A percentile compares a stretch with the other conserved stretches of the same genome.
phyloP scores from a whole-genome alignment of 2,888 invertebrate genomes.

The Meiosimyza platycephala region DNA sequence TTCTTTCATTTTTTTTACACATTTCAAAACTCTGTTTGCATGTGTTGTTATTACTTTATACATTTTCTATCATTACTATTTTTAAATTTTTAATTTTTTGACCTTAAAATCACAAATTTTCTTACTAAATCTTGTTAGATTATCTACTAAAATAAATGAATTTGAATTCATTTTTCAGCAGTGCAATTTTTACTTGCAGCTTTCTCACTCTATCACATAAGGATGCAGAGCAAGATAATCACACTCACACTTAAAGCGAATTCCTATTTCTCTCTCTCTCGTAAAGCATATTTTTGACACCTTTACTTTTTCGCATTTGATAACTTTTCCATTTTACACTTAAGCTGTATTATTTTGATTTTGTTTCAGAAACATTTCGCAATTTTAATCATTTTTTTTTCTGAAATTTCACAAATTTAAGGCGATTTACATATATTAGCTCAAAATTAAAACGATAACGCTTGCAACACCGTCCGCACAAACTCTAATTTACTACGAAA shows the following conservation, averaged over 20 bases:
- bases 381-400: conserved; percentile 35
- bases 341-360: neutral
- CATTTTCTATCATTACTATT: no score
- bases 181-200: conserved; percentile 21
- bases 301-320: conserved; percentile 18
- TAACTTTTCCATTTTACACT: neutral
- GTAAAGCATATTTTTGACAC: conserved; percentile 11
- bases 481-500: conserved; percentile 54
- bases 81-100: conserved; percentile 3
- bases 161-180: neutral
- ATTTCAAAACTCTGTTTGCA: neutral
- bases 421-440: conserved; percentile 8
- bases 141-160: no score
- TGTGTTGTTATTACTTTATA: no score
- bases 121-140: no score
- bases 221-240: conserved; percentile 14
- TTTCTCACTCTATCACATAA: neutral
- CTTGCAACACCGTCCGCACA: conserved; percentile 35
- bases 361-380: neutral
- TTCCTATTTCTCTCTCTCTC: conserved; percentile 3
- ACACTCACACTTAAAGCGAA: conserved; percentile 8
- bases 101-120: neutral
- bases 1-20: neutral
- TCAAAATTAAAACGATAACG: conserved; percentile 30
- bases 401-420: conserved; percentile 22